Evolutionary conservation across 2,888 invertebrate genomes (phyloP), one percentile per base, ranked within the genome.

Genomic region (Drosophila suboccidentalis): DNA sequence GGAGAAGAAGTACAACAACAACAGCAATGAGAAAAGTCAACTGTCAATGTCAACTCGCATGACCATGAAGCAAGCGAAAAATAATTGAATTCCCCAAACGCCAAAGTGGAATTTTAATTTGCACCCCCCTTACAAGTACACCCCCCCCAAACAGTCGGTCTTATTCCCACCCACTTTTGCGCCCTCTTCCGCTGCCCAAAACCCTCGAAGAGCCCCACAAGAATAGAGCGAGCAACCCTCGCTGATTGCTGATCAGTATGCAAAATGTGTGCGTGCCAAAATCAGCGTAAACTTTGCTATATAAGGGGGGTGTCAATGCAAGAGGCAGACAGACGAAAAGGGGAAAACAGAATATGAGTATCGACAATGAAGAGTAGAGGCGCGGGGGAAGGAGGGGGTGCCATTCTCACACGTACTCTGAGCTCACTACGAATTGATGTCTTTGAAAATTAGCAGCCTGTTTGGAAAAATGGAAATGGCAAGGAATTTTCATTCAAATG

Each of bases 51-150:
- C 84, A 87, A 69, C 87, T 82, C 75, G 73, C 70, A 81, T 73
- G 88, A 68, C 77, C 69, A 63, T 68, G 57, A 73, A 68, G 78
- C 65, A 68, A 58, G 59, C 49, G 70, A 81, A 76, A 85, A 86
- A 84, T 90, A 90, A 90, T 90, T 91, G 91, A 91, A 90, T 91
- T 90, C 89, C 87, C 87, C 72, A 81, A 90, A 88, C 82, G 91
- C 83, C 90, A 91, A 90, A 91, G 78, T 80, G 90, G 91, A 90
- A 90, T 91, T 90, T 90, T 91, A 90, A 90, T 91, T 90, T 88
- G 79, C 80, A 69, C 75, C 72, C 81, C 76, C 26, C 11, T 41
- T 3, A 4, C 8, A 71, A 49, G 4, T 9, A 13, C 29, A 47
- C 9, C 38, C 46, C 44, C 13, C n/a, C 5, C 22, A 22, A 22